These are phyloP conservation scores for Antheraea assamensis DNA, from an alignment of 2,888 invertebrate species.

Conservation along the genomic window DNA sequence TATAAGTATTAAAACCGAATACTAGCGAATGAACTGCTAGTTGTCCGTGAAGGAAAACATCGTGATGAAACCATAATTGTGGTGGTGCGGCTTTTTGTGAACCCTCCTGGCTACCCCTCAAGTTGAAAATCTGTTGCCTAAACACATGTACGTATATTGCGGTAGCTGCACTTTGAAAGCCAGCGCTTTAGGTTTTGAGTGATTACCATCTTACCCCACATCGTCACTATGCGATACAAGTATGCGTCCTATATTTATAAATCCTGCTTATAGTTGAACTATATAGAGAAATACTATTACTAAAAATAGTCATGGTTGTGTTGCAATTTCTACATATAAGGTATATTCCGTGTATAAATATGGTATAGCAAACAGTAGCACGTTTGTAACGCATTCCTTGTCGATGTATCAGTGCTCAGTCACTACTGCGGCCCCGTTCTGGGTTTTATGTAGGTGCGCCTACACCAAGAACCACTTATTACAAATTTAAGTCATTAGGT, in stretches of 20 bases:
- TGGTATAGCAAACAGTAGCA: constrained; percentile 49
- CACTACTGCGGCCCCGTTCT: constrained; percentile 27
- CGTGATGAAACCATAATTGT: no score
- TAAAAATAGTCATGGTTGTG: constrained; percentile 24
- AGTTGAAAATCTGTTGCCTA: no score
- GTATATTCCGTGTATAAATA: constrained; percentile 43
- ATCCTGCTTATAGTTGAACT: background rate
- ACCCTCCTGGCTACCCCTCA: no score
- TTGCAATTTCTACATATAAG: constrained; percentile 35
- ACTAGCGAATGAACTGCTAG: no score
- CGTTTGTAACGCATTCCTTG: constrained; percentile 54
- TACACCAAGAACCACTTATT: constrained; percentile 18
- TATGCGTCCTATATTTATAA: background rate
- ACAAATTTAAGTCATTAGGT: constrained; percentile 10
- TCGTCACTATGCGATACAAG: background rate
- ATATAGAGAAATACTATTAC: background rate
- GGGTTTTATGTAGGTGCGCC: constrained; percentile 25
- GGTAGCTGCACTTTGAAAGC: no score
- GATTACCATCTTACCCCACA: no score
- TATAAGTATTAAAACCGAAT: background rate
- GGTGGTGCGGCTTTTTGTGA: no score
- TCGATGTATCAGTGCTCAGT: constrained; percentile 49
- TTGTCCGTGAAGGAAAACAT: no score
- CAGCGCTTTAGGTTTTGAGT: no score
- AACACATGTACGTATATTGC: no score